Conservation (phyloP, 1,140 invertebrate genomes). For the Philopotamus ludificatus region DNA sequence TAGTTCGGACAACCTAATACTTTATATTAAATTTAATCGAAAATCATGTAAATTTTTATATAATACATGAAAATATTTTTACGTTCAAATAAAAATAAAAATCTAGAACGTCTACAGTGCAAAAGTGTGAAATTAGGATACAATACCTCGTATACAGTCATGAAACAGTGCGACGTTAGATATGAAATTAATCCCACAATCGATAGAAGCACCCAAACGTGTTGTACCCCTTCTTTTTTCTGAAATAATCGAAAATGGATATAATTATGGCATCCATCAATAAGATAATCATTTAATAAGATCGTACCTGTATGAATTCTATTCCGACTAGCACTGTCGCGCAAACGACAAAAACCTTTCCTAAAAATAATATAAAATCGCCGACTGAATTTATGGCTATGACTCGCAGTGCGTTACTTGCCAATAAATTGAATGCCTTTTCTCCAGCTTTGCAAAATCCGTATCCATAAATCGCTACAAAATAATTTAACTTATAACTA, state of each 20-base stretch:
- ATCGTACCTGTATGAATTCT: conserved; percentile 60
- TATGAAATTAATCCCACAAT: conserved; percentile 69
- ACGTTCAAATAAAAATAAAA: background rate
- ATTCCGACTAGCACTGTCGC: conserved; percentile 63
- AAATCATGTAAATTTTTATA: no score
- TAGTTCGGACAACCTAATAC: background rate
- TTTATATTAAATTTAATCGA: background rate
- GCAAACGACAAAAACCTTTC: conserved; percentile 69
- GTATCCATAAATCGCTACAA: conserved; percentile 70
- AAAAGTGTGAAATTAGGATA: background rate
- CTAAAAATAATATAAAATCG: conserved; percentile 74
- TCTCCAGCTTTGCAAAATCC: conserved; percentile 66
- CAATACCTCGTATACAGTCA: conserved; percentile 75
- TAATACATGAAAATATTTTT: background rate
- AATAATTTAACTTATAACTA: no score
- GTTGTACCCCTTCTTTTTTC: conserved; percentile 62
- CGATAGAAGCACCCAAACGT: conserved; percentile 67
- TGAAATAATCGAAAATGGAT: conserved; percentile 31
- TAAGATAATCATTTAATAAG: conserved; percentile 30
- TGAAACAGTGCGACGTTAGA: conserved; percentile 72
- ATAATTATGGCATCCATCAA: conserved; percentile 21
- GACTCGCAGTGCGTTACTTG: conserved; percentile 66
- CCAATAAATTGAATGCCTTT: conserved; percentile 62
- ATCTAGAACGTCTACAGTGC: conserved; percentile 7
- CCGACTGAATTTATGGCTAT: conserved; percentile 77